Base-by-base conservation (phyloP, 2,888 invertebrate genomes). In the Tachina lurida region DNA sequence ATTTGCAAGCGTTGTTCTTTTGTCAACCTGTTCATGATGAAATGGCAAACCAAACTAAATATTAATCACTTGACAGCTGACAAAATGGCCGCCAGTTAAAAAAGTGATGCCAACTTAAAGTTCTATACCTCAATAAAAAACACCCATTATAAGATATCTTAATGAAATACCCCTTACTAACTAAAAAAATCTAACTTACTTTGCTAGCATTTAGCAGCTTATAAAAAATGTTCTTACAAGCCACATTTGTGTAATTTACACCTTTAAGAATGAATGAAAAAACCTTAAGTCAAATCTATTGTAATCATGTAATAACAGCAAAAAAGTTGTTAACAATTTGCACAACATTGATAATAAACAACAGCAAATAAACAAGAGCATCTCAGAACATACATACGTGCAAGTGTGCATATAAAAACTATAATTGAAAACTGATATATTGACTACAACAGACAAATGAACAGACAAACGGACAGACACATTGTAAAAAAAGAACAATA, bases 341-440 rank as follows among this genome's bases (percentile, higher is more conserved):
- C 85, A 85, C 58, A 82, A 47, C 77, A 78, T 75, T 82, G 78
- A 82, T 82, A 82, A 86, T 86, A 82, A 82, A 75, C 52, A 81
- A 45, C 12, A 65, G 15, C 70, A 79, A 79, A 47, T 65, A 73
- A 80, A 74, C 58, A 67, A 80, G 67, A 80, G 43, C 73, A 67
- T 80, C 52, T 74, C 8, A 13, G 19, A 74, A 39, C 41, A 63
- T 17, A 60, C 10, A 5, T 49, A 49, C 17, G 49, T 15, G 10
- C 15, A n/a, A 43, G 19, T 41, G 4, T 12, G 31, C 5, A 31
- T 31, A 31, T 8, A 67, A 58, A 60, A 77, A 54, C 43, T 54
- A 22, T 22, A 62, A 62, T 70, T 73, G 65, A 58, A 80, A 80
- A 67, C 3, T 49, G 58, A 79, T 56, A 65, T 65, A 63, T 47